A percentile compares a stretch with the other conserved stretches of the same genome.
phyloP scores from a whole-genome alignment of 2,113 vertebrate genomes.

The Balaenoptera acutorostrata region DNA sequence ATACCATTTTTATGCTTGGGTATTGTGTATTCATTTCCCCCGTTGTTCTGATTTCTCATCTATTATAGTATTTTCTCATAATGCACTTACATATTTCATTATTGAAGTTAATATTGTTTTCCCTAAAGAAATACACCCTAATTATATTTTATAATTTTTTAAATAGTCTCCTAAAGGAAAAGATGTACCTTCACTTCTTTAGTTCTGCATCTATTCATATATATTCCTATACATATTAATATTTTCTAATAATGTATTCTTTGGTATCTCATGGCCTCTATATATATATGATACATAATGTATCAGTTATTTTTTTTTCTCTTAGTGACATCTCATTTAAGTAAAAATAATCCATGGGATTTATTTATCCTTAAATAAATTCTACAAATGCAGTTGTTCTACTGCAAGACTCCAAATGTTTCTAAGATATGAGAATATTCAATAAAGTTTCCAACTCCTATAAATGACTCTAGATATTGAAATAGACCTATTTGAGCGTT shows the following conservation, averaged over 20 bases:
- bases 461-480: not conserved
- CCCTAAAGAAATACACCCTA: not conserved
- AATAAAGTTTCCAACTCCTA: not conserved
- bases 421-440: not conserved
- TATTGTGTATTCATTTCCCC: not conserved
- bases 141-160: not conserved
- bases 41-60: not conserved
- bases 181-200: not conserved
- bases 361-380: not conserved
- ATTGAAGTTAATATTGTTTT: not conserved
- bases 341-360: not conserved
- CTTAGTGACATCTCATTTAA: not conserved
- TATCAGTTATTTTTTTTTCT: not conserved
- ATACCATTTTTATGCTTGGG: not conserved
- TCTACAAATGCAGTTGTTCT: not conserved
- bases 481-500: not conserved
- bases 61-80: not conserved
- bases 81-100: not conserved
- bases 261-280: not conserved
- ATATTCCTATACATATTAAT: not conserved
- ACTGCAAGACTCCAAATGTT: not conserved
- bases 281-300: not conserved
- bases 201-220: not conserved
- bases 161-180: not conserved
- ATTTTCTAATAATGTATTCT: not conserved